Conservation (phyloP, 2,113 vertebrate genomes). For the Neoarius graeffei region DNA sequence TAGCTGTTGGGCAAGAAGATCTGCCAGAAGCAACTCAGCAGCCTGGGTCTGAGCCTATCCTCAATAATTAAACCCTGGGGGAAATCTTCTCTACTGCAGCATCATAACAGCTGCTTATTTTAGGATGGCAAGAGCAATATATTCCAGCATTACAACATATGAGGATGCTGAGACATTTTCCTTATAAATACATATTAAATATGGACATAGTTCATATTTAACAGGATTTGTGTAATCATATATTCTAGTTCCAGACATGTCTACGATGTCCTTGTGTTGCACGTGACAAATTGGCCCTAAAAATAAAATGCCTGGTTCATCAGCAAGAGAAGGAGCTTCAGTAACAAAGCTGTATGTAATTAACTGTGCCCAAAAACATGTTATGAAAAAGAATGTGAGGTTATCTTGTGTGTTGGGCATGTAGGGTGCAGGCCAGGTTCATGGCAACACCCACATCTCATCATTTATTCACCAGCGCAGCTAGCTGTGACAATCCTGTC, state of each 20-base stretch:
- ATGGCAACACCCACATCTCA: constrained; percentile 64
- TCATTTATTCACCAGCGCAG: constrained; percentile 77
- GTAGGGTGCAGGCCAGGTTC: constrained; percentile 57
- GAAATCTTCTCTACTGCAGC: constrained; percentile 40
- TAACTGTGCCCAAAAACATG: constrained; percentile 27
- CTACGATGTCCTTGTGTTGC: not conserved
- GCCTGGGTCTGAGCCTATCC: constrained; percentile 35
- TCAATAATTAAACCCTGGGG: constrained; percentile 58
- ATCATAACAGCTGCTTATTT: constrained; percentile 50
- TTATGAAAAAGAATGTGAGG: not conserved
- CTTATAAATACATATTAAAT: constrained; percentile 32
- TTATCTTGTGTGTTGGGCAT: constrained; percentile 2
- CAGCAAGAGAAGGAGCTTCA: constrained; percentile 9
- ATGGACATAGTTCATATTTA: constrained; percentile 24
- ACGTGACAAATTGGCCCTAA: not conserved
- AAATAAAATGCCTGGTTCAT: constrained; percentile 16
- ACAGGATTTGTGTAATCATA: not conserved
- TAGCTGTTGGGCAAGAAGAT: constrained; percentile 14
- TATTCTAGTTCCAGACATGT: not conserved
- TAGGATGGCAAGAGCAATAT: constrained; percentile 34
- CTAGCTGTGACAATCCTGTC: constrained; percentile 61
- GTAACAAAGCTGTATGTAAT: constrained; percentile 15
- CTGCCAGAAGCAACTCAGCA: constrained; percentile 33
- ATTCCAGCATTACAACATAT: constrained; percentile 21
- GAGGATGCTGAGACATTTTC: constrained; percentile 48